phyloP scores from a whole-genome alignment of 1,140 invertebrate genomes.

The Fopius arisanus region DNA sequence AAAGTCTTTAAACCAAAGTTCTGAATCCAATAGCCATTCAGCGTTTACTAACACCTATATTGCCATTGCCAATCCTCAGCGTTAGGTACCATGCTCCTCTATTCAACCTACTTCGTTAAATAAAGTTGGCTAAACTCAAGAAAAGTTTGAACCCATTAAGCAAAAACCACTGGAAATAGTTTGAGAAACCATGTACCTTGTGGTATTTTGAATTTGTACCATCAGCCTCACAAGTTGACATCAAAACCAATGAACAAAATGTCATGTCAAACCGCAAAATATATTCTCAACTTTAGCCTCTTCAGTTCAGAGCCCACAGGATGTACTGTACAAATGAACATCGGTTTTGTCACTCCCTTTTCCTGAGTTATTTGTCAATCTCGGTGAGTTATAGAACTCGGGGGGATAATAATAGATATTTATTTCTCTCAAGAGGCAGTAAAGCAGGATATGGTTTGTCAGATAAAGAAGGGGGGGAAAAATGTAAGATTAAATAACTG shows the following conservation, averaged over 20 bases:
- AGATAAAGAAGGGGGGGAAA: background rate
- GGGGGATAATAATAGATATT: constrained; percentile 10
- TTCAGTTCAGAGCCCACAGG: background rate
- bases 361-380: background rate
- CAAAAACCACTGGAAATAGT: background rate
- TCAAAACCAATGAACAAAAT: background rate
- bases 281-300: background rate
- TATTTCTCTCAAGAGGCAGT: background rate
- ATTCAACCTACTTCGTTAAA: background rate
- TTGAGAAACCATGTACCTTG: background rate
- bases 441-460: background rate
- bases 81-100: background rate
- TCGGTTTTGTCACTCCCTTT: background rate
- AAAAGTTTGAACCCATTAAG: background rate
- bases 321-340: background rate
- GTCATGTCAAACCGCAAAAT: background rate
- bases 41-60: background rate
- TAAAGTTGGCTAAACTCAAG: background rate
- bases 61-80: background rate
- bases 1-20: constrained; percentile 7
- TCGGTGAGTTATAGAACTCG: background rate
- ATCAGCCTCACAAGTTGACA: background rate
- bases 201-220: constrained; percentile 1
- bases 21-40: constrained; percentile 8
- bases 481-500: background rate